Conservation (phyloP, 2,113 vertebrate species). For the Bos javanicus region DNA sequence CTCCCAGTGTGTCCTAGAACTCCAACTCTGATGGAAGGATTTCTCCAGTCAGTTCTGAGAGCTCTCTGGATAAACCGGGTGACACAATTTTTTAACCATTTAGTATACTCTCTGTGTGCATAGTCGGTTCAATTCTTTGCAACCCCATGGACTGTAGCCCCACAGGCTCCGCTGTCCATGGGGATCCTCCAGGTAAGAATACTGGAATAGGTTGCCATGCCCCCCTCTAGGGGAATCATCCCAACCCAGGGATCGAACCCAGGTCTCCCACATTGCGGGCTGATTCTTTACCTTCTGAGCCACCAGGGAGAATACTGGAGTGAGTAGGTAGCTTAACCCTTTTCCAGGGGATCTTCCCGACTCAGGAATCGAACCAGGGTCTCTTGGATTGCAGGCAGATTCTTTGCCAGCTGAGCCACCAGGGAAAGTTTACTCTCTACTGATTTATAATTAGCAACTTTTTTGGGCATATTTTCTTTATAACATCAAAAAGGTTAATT, state of each 20-base stretch:
- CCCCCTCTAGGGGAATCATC: background rate
- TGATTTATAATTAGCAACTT: background rate
- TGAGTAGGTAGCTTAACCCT: background rate
- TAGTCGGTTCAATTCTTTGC: background rate
- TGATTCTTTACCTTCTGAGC: background rate
- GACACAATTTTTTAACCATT: background rate
- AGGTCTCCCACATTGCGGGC: background rate
- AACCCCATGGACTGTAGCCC: background rate
- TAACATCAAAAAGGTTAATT: background rate
- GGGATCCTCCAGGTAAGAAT: background rate
- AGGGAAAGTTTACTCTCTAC: background rate
- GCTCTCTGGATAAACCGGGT: background rate
- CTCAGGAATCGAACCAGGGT: background rate
- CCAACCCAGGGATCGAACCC: background rate
- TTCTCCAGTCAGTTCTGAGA: background rate
- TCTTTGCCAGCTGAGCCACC: background rate
- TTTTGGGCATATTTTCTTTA: background rate
- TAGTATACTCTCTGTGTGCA: background rate
- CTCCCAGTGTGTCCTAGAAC: background rate
- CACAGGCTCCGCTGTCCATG: background rate
- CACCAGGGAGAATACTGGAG: background rate
- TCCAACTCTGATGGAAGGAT: background rate
- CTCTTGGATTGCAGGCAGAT: background rate
- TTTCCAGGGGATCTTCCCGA: rapidly evolving
- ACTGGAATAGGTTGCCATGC: background rate